Evolutionary conservation across 2,113 vertebrate species (phyloP), one percentile per base, ranked within the genome.

Genomic region (Rhizomys pruinosus): DNA sequence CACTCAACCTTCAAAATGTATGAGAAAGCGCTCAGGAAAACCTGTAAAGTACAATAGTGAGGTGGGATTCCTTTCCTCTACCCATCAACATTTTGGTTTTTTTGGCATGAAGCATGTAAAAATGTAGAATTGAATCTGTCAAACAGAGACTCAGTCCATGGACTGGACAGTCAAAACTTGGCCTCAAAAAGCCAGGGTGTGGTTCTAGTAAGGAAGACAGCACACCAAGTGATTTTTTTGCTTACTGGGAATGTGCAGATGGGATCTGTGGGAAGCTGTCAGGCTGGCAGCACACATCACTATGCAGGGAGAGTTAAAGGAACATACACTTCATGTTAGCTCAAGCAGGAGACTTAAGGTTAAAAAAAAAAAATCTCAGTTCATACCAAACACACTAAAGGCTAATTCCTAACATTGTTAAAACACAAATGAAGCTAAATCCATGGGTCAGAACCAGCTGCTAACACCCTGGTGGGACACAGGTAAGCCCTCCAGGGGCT

Each of bases 101-200:
- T 96, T 87, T 94, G 96, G 97, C 97, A 96, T 91, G 91, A 93
- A 93, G 95, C 97, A 76, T 89, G 69, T 89, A 57, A 79, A 93
- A 94, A 90, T 69, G 89, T 63, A 68, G 86, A 93, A 80, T 7
- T 29, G 16, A 52, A 74, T 79, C 5, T 69, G 64, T 82, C 61
- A 82, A 90, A 81, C 78, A 87, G 71, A 89, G 81, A 82, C 77
- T 37, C 39, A 37, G 73, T 57, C 32, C 47, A 34, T 16, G 15
- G 63, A 77, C 7, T 16, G 15, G 63, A 77, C 7, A 52, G 72
- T n/a, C 66, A 25, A 59, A 77, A 55, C 20, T 37, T 66, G 61
- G 27, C 34, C 42, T 69, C 13, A 39, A 73, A 44, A 84, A 91
- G 71, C 20, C 39, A 85, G 72, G 39, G 61, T 22, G 32, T 9